Percentiles rank a stretch among this genome's conserved stretches.
Conservation (phyloP, 30 jellyfish, hydroid and myxozoan genomes). For the Chironex yamaguchii region DNA sequence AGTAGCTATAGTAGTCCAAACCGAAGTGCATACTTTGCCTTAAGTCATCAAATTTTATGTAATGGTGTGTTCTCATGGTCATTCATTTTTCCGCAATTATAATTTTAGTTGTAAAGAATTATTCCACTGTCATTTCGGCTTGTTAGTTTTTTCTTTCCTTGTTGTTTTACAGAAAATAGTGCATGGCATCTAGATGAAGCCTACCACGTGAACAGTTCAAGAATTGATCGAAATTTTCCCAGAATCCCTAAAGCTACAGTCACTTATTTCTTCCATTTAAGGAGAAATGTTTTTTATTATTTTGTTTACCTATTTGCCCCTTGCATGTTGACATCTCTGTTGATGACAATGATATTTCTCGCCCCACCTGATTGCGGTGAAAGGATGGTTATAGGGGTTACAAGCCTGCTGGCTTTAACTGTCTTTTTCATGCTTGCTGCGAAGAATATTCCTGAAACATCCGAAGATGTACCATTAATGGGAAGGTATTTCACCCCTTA, state of each 20-base stretch:
- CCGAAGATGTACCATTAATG: conserved; percentile 81
- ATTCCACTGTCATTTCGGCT: too few relatives aligned
- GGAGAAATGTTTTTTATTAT: conserved; percentile 65
- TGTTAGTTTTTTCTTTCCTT: too few relatives aligned
- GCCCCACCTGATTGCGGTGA: conserved; percentile 85
- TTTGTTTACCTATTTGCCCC: conserved; percentile 75
- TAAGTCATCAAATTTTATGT: too few relatives aligned
- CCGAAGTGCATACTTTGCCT: too few relatives aligned
- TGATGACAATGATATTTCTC: conserved; percentile 57
- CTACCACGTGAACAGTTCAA: conserved; percentile 1
- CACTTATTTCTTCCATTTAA: conserved; percentile 35
- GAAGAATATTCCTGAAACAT: conserved; percentile 71
- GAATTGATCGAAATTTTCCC: conserved; percentile 31
- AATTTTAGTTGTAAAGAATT: too few relatives aligned
- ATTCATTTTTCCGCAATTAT: too few relatives aligned
- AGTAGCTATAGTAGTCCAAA: too few relatives aligned
- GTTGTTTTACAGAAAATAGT: conserved; percentile 49
- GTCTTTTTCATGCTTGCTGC: conserved; percentile 82
- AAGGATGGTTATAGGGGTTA: conserved; percentile 82
- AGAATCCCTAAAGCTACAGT: conserved; percentile 43
- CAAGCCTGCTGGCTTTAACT: conserved; percentile 69
- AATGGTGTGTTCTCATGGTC: too few relatives aligned
- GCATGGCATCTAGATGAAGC: conserved; percentile 64
- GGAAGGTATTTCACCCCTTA: too few relatives aligned
- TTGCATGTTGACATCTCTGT: conserved; percentile 55